Conservation (phyloP, 2,113 vertebrate genomes). For the Nipponia nippon region DNA sequence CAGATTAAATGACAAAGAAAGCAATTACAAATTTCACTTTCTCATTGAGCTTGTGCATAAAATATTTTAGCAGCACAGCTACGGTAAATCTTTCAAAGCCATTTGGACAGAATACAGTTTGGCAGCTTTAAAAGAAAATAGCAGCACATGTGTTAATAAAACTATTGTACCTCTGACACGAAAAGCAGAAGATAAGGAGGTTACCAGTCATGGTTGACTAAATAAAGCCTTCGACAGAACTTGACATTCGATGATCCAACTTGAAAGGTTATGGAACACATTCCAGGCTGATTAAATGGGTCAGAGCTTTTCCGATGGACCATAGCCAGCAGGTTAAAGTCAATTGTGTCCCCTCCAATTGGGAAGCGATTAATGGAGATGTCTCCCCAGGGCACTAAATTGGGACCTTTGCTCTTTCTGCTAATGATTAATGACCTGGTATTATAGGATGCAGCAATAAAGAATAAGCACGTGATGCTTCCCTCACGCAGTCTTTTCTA, state of each 20-base stretch:
- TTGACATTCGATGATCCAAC: conserved; percentile 63
- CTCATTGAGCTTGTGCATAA: background rate
- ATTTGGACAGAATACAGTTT: conserved; percentile 42
- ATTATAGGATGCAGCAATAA: conserved; percentile 17
- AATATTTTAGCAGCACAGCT: background rate
- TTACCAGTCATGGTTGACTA: conserved; percentile 60
- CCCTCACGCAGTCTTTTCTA: background rate
- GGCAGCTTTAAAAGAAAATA: conserved; percentile 47
- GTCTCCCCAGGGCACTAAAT: conserved; percentile 42
- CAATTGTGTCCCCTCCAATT: conserved; percentile 77
- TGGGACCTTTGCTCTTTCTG: conserved; percentile 54
- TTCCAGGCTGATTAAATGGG: conserved; percentile 76
- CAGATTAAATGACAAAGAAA: conserved; percentile 45
- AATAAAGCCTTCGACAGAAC: conserved; percentile 59
- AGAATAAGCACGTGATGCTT: conserved; percentile 15
- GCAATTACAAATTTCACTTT: conserved; percentile 17
- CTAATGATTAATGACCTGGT: conserved; percentile 67
- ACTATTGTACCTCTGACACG: conserved; percentile 56
- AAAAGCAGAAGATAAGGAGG: conserved; percentile 57
- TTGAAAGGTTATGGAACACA: conserved; percentile 74
- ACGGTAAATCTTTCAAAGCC: conserved; percentile 44
- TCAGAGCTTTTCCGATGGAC: conserved; percentile 70
- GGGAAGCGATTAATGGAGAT: conserved; percentile 70
- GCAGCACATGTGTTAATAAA: conserved; percentile 27
- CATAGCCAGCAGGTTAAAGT: conserved; percentile 74